Evolutionary conservation across 2,113 vertebrate genomes (phyloP).

Genomic region (Reinhardtius hippoglossoides): DNA sequence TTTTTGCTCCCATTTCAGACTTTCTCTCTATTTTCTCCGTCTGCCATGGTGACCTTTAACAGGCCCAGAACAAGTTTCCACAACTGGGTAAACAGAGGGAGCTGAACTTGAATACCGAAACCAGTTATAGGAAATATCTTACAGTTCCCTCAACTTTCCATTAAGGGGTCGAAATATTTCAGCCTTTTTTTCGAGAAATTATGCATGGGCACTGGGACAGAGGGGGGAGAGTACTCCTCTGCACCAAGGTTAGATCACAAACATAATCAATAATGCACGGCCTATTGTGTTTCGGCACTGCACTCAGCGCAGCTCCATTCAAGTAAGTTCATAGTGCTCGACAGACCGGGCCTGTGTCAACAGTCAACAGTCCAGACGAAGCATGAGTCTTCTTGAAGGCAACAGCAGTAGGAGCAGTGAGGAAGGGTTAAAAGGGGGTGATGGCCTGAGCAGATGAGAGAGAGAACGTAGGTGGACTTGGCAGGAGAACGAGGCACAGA

Average conservation of each 20-base stretch:
- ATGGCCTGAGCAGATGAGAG: conserved; percentile 67
- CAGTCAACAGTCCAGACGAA: conserved; percentile 56
- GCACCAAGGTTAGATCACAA: conserved; percentile 60
- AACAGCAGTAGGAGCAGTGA: not conserved
- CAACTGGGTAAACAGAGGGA: conserved; percentile 12
- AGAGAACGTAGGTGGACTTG: conserved; percentile 55
- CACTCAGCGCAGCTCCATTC: conserved; percentile 48
- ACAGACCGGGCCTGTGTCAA: conserved; percentile 31
- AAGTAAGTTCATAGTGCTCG: conserved; percentile 28
- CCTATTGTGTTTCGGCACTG: conserved; percentile 61
- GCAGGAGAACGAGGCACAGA: conserved; percentile 56
- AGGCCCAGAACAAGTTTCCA: conserved; percentile 19
- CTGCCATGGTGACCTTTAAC: conserved; percentile 41
- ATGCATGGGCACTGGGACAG: conserved; percentile 41
- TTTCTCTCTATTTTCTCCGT: conserved; percentile 20
- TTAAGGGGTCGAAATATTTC: conserved; percentile 7
- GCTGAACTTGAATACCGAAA: conserved; percentile 11
- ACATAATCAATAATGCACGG: conserved; percentile 70
- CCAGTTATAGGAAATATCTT: conserved; percentile 38
- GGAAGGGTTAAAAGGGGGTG: conserved; percentile 24
- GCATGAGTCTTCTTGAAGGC: not conserved
- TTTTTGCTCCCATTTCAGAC: conserved; percentile 6
- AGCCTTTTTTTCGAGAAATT: conserved; percentile 28
- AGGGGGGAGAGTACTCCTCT: conserved; percentile 1
- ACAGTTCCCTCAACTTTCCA: conserved; percentile 30